Evolutionary conservation across 2,888 invertebrate genomes (phyloP).

Genomic region (Pharmacophagus antenor): DNA sequence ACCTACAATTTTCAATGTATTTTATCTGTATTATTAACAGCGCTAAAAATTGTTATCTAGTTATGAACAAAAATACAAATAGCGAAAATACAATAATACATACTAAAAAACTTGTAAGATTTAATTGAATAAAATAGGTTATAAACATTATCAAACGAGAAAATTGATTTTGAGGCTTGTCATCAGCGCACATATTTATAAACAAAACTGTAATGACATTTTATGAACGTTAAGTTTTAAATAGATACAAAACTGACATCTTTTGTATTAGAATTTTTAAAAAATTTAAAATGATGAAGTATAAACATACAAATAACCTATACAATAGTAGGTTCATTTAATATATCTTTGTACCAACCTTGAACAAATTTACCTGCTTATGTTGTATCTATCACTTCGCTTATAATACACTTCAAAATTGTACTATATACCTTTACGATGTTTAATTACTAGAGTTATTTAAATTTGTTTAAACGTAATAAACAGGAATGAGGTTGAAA

Average conservation of each 20-base stretch:
- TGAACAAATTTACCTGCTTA: constrained; percentile 20
- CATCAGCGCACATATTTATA: not conserved
- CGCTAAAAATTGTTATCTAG: not conserved
- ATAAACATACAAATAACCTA: not conserved
- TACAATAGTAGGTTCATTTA: not conserved
- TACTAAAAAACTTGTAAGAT: too few species aligned
- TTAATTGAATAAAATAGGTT: too few species aligned
- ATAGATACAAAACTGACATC: not conserved
- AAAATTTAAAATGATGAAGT: not conserved
- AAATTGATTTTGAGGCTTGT: not conserved
- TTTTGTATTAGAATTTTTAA: not conserved
- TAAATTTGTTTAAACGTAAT: not conserved
- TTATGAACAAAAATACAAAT: not conserved
- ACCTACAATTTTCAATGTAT: constrained; percentile 22
- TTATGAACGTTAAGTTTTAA: not conserved
- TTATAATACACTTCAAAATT: constrained; percentile 12
- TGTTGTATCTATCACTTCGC: constrained; percentile 4
- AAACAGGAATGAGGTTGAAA: not conserved
- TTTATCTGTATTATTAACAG: not conserved
- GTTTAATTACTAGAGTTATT: constrained; percentile 5
- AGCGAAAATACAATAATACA: not conserved
- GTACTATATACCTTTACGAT: constrained; percentile 16
- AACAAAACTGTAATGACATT: not conserved
- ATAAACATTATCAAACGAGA: not conserved
- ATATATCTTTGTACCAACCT: constrained; percentile 16